phyloP scores from a whole-genome alignment of 2,797 vertebrate genomes.

The Pseudomugil gertrudae region DNA sequence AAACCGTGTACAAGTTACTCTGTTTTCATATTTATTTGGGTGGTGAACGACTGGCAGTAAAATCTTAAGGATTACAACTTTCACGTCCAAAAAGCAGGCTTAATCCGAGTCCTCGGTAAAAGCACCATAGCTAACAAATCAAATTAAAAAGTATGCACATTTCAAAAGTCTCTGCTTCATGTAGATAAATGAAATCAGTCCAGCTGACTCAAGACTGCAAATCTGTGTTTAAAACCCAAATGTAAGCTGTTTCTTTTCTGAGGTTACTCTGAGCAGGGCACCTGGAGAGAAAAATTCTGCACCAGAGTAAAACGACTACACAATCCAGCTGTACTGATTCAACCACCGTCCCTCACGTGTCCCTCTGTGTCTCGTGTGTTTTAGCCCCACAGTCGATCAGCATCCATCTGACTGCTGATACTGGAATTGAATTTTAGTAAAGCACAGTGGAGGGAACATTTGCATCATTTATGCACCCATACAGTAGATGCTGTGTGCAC shows the following conservation, averaged over 20 bases:
- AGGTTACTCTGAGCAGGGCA: conserved; percentile 65
- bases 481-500: conserved; percentile 53
- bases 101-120: conserved; percentile 33
- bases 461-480: conserved; percentile 37
- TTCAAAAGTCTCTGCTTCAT: conserved; percentile 62
- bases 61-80: conserved; percentile 41
- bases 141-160: conserved; percentile 73
- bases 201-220: conserved; percentile 79
- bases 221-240: conserved; percentile 47
- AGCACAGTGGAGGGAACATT: conserved; percentile 62
- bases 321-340: conserved; percentile 31
- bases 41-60: not conserved
- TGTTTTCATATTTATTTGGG: conserved; percentile 1
- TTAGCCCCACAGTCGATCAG: not conserved
- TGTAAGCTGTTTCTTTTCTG: conserved; percentile 50
- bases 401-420: conserved; percentile 32
- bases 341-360: not conserved
- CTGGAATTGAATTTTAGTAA: conserved; percentile 41
- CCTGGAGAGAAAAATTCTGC: conserved; percentile 65
- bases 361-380: not conserved
- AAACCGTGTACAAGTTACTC: not conserved
- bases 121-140: conserved; percentile 45
- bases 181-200: conserved; percentile 76
- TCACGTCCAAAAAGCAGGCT: conserved; percentile 24
- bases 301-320: conserved; percentile 64